Base-by-base conservation (phyloP, 1,140 invertebrate species). In the Apis dorsata region DNA sequence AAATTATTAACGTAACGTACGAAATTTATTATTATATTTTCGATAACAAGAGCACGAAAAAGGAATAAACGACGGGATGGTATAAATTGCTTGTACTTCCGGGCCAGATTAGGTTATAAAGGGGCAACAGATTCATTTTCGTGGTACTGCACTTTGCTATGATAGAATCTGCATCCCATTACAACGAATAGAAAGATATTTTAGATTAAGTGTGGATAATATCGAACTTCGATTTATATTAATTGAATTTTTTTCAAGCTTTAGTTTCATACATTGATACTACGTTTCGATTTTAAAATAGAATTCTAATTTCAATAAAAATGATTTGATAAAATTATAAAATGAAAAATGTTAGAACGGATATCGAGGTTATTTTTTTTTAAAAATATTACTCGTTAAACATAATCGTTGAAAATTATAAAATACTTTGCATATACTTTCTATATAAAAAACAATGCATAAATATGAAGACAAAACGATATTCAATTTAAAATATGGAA, bases 31-130 rank as follows among this genome's bases (percentile, higher is more conserved):
- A n/a, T 12, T 44, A 28, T 68, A 72, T 11, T 28, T 68, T 68
- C 72, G 63, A 76, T 53, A 76, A 68, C 72, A 17, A 34, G 44
- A 59, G 79, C 13, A 76, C 55, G 68, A 81, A 76, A 74, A 81
- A 59, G 53, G 44, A 75, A 59, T 59, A 28, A 59, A 59, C 62
- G 79, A 81, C 53, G 44, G 60, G 53, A 81, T 21, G 79, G 24
- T 76, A 81, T 57, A 81, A 81, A 81, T 81, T 81, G 72, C 72
- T 68, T 81, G 62, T 75, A 76, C 72, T 81, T 81, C 53, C 79
- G 53, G 55, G 72, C 62, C 79, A 81, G 55, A 81, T 76, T 76
- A 55, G 44, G 72, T 81, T 81, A 81, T 81, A 76, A 81, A 81
- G 72, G 72, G 72, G 72, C 63, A 68, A 81, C 72, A 68, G 72